Base-by-base conservation (phyloP, 2,888 invertebrate species). In the Hemaris fuciformis region DNA sequence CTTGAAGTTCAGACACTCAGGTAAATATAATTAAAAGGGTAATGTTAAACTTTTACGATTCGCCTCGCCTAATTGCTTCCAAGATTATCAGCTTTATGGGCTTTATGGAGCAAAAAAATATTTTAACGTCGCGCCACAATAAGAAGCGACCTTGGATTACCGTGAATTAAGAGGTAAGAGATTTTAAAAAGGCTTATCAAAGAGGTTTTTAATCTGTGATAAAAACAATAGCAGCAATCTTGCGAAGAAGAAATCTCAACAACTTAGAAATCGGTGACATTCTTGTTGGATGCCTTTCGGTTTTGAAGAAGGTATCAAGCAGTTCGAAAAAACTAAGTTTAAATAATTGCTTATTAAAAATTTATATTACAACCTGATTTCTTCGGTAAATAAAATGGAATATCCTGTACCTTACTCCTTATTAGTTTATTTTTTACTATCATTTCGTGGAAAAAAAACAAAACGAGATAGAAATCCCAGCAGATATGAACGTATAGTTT, bases 81-180 rank as follows among this genome's bases (percentile, higher is more conserved):
- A 64, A 68, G 63, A 68, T 65, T 75, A 72, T 73, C 68, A 74
- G 61, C 58, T 63, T 57, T 62, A 61, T 25, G 61, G 57, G 56
- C 65, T 57, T 43, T 15, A 34, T 41, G 60, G 57, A 63, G 69
- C 63, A 65, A 57, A 68, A 66, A 68, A 66, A 58, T 60, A 38
- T 66, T 73, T 72, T 70, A 74, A 69, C 72, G 63, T 64, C 64
- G 64, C 59, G 38, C 10, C 38, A 38, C 10, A 64, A 65, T 75
- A 72, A 72, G 66, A 63, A 53, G 34, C 27, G 64, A 60, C 68
- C 71, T 70, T 68, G 68, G 71, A 62, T 62, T 62, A 41, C 6
- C 22, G 23, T 38, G 41, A 60, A 31, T 43, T 18, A 27, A 48
- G 15, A 7, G 20, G 6, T 41, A 5, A 22, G 13, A 20, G 6